Percentiles rank a stretch among this genome's conserved stretches.
phyloP scores from a whole-genome alignment of 2,113 vertebrate species.

The Sciurus niger region DNA sequence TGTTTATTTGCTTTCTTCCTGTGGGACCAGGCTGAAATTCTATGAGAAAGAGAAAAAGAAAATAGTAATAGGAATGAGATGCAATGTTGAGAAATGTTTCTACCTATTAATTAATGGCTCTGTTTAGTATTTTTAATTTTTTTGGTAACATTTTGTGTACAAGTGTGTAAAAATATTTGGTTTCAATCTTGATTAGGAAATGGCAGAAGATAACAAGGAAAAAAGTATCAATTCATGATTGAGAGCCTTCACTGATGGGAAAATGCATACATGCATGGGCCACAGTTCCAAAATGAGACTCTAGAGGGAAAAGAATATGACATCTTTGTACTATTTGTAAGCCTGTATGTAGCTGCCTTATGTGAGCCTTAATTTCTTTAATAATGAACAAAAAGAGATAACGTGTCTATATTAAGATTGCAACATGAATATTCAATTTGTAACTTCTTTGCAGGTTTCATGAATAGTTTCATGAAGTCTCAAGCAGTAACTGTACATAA shows the following conservation, averaged over 20 bases:
- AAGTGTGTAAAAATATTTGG: not conserved
- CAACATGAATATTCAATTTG: not conserved
- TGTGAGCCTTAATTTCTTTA: not conserved
- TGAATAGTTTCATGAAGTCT: not conserved
- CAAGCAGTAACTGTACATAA: not conserved
- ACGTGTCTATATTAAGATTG: accelerated
- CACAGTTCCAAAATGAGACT: not conserved
- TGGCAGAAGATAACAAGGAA: not conserved
- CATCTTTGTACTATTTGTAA: not conserved
- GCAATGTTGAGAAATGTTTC: not conserved
- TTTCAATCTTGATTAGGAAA: constrained; percentile 18
- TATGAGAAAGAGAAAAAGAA: constrained; percentile 23
- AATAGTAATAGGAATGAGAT: not conserved
- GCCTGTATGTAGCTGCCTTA: not conserved
- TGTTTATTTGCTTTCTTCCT: constrained; percentile 29
- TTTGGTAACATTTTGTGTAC: not conserved
- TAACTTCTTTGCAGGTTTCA: not conserved
- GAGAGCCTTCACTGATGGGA: not conserved
- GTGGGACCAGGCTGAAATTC: constrained; percentile 29
- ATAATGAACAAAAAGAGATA: not conserved
- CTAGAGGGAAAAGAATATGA: not conserved
- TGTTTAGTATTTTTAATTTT: constrained; percentile 8
- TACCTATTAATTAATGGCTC: not conserved
- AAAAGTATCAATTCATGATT: not conserved
- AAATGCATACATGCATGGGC: not conserved